A percentile compares a stretch with the other conserved stretches of the same genome.
phyloP scores from a whole-genome alignment of 1,140 invertebrate species.

The Cyphomyrmex costatus region DNA sequence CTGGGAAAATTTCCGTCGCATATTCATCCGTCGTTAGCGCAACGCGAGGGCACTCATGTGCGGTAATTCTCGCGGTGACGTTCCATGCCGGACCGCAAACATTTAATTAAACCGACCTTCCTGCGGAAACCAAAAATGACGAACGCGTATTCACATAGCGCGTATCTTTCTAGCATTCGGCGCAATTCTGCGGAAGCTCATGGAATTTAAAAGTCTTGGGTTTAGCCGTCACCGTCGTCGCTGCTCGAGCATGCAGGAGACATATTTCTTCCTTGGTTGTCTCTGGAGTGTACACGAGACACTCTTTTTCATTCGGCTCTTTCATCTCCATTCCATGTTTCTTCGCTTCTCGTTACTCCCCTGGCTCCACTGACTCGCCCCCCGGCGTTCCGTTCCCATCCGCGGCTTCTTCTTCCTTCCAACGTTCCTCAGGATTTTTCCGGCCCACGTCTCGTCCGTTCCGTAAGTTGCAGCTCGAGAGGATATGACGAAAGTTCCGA shows the following conservation, averaged over 20 bases:
- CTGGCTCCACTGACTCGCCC: not conserved
- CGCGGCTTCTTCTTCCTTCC: not conserved
- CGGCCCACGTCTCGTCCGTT: not conserved
- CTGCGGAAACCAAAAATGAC: conserved; percentile 37
- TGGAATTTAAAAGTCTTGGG: conserved; percentile 47
- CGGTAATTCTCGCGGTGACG: conserved; percentile 19
- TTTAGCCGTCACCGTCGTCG: not conserved
- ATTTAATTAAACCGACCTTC: conserved; percentile 53
- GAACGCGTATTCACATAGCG: not conserved
- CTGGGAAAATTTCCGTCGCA: conserved; percentile 6
- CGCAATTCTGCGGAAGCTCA: conserved; percentile 34
- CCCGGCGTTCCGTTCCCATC: not conserved
- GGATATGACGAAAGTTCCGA: conserved; percentile 61
- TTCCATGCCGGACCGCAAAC: conserved; percentile 12
- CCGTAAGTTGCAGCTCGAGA: conserved; percentile 44
- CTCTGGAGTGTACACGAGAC: conserved; percentile 47
- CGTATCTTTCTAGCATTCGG: not conserved
- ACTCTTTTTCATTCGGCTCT: conserved; percentile 58
- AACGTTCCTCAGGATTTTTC: conserved; percentile 43
- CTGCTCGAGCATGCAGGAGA: conserved; percentile 37
- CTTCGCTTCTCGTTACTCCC: conserved; percentile 54
- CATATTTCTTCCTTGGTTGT: conserved; percentile 58
- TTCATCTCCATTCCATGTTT: conserved; percentile 56
- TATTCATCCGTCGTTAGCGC: conserved; percentile 13
- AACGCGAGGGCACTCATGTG: conserved; percentile 1